Evolutionary conservation across 1,140 invertebrate species (phyloP), one percentile per base, ranked within the genome.

Genomic region (Brachionus rotundiformis): DNA sequence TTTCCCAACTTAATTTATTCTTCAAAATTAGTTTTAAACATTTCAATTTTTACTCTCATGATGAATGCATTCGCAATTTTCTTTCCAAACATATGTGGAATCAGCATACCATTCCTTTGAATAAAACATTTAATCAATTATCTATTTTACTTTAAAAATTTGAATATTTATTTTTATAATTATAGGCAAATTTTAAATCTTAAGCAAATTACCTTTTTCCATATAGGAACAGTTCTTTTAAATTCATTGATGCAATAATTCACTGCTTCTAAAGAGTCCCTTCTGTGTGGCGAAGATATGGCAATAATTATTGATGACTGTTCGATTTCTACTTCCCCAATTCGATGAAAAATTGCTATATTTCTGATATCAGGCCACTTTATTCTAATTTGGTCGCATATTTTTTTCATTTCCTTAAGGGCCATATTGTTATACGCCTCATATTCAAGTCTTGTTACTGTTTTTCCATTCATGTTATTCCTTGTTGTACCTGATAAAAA

Each of bases 341-440:
- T 84, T 82, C 87, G 84, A 77, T 88, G 87, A 71, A 85, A 76
- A 54, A 88, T 86, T n/a, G 84, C 85, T 75, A 87, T 86, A 47
- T 86, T 84, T 76, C 85, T 83, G 16, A 88, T 83, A 27, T 83
- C 63, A 8, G 44, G n/a, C 87, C 87, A 88, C 80, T 86, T 84
- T 19, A 82, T 82, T 36, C 85, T 71, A 2, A 85, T 84, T 31
- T 92, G 89, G 0, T 88, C 83, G 86, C 94, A 96, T 8, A 97
- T 92, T 83, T 91, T 91, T 82, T 91, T 90, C 90, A 97, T 92
- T 84, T 93, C 91, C 85, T 94, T 94, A 1, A 93, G 83, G 10
- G 94, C 95, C 95, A 98, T 98, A 59, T 91, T 88, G 83, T 94
- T 92, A 88, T 96, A 98, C 0, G 95, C 94, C 90, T 98, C 95